These are phyloP conservation scores for Labeo rohita DNA, from an alignment of 2,113 vertebrate genomes.

Conservation along the genomic window DNA sequence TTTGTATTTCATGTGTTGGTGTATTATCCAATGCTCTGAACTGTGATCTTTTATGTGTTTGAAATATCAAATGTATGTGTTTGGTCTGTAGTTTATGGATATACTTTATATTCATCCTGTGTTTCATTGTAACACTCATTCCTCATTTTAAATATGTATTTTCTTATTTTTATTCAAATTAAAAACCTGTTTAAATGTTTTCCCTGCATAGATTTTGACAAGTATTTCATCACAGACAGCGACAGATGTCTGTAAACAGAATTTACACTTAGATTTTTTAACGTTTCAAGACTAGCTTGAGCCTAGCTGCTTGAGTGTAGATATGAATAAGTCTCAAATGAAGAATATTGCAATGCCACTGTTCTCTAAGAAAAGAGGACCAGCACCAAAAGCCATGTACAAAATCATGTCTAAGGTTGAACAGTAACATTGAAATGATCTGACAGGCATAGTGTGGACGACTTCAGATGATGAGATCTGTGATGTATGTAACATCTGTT, in stretches of 20 bases:
- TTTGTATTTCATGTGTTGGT: slow-evolving; percentile 18
- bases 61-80: slow-evolving; percentile 59
- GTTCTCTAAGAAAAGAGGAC: not conserved
- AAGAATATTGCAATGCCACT: slow-evolving; percentile 6
- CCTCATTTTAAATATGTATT: not conserved
- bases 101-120: not conserved
- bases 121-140: not conserved
- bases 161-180: not conserved
- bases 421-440: not conserved
- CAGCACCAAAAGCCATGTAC: not conserved
- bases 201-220: slow-evolving; percentile 7
- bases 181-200: not conserved
- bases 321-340: not conserved
- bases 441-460: not conserved
- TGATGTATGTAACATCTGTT: not conserved
- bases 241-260: slow-evolving; percentile 31
- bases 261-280: slow-evolving; percentile 20
- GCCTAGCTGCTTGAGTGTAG: slow-evolving; percentile 27
- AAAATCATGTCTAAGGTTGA: not conserved
- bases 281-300: slow-evolving; percentile 36
- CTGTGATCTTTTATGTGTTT: slow-evolving; percentile 49
- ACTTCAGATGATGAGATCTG: slow-evolving; percentile 9
- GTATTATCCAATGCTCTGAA: not conserved
- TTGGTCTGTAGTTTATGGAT: not conserved
- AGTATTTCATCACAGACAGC: slow-evolving; percentile 3